Conservation (phyloP, 2,797 vertebrate genomes). For the Neopelma chrysocephalum region DNA sequence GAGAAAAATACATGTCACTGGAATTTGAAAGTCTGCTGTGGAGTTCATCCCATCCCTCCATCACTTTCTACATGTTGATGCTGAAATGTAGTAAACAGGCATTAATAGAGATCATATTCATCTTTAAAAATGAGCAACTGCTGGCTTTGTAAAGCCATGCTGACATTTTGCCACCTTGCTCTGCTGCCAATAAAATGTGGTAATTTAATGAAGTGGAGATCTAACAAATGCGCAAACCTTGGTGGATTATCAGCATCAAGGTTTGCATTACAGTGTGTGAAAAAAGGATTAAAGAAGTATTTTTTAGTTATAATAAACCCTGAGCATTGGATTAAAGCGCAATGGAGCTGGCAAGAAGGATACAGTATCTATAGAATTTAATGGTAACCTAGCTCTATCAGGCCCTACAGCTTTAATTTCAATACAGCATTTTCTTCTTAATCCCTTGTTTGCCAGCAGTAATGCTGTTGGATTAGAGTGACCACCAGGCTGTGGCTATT, state of each 20-base stretch:
- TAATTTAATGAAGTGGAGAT: conserved; percentile 70
- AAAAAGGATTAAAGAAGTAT: conserved; percentile 64
- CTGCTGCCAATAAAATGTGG: conserved; percentile 68
- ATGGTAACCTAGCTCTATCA: conserved; percentile 80
- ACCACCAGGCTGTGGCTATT: conserved; percentile 57
- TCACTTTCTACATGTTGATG: neutral
- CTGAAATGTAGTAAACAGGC: conserved; percentile 1
- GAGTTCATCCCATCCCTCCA: neutral
- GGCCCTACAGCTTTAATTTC: conserved; percentile 83
- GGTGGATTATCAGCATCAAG: conserved; percentile 62
- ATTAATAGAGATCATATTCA: conserved; percentile 57
- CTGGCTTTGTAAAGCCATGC: conserved; percentile 62
- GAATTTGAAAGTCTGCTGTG: neutral
- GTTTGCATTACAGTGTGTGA: conserved; percentile 53
- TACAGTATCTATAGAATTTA: conserved; percentile 71
- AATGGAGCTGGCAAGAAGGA: conserved; percentile 19
- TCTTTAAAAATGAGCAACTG: conserved; percentile 57
- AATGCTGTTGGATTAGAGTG: conserved; percentile 64
- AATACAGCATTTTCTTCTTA: conserved; percentile 83
- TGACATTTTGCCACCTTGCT: conserved; percentile 67
- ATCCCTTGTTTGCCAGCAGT: conserved; percentile 76
- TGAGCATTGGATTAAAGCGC: conserved; percentile 33
- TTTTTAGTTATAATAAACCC: conserved; percentile 59
- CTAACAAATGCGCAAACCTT: conserved; percentile 45
- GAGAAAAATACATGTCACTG: neutral